A percentile compares a stretch with the other conserved stretches of the same genome.
Conservation (phyloP, 2,888 invertebrate genomes). For the Pheosia tremula region DNA sequence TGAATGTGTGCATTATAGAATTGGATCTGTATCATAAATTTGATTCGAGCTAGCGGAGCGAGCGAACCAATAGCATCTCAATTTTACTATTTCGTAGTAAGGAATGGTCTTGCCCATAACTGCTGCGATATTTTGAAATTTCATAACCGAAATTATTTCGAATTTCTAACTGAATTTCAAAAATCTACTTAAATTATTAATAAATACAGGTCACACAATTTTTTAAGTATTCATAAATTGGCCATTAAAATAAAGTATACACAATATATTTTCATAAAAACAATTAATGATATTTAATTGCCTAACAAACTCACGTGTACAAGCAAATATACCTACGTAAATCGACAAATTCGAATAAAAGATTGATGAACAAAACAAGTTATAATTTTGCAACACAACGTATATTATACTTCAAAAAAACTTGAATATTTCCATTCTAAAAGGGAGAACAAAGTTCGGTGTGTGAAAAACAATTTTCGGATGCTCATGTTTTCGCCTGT, state of each 20-base stretch:
- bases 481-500: slow-evolving; percentile 36
- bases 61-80: not conserved
- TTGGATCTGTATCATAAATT: slow-evolving; percentile 11
- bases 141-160: too few species aligned
- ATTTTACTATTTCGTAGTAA: not conserved
- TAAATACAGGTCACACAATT: too few species aligned
- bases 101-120: too few species aligned
- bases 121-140: too few species aligned
- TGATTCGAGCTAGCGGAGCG: not conserved
- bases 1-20: slow-evolving; percentile 8
- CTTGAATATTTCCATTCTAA: slow-evolving; percentile 35
- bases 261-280: too few species aligned
- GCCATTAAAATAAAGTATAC: too few species aligned
- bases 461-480: slow-evolving; percentile 40
- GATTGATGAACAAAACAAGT: not conserved
- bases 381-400: slow-evolving; percentile 17
- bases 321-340: too few species aligned
- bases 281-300: too few species aligned
- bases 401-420: slow-evolving; percentile 22
- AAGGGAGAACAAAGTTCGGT: slow-evolving; percentile 35
- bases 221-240: too few species aligned
- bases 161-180: too few species aligned
- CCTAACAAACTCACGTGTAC: too few species aligned
- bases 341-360: not conserved
- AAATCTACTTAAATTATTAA: too few species aligned